These are phyloP conservation scores for Xestia rhomboidea DNA, from an alignment of 2,888 invertebrate genomes.

Conservation along the genomic window DNA sequence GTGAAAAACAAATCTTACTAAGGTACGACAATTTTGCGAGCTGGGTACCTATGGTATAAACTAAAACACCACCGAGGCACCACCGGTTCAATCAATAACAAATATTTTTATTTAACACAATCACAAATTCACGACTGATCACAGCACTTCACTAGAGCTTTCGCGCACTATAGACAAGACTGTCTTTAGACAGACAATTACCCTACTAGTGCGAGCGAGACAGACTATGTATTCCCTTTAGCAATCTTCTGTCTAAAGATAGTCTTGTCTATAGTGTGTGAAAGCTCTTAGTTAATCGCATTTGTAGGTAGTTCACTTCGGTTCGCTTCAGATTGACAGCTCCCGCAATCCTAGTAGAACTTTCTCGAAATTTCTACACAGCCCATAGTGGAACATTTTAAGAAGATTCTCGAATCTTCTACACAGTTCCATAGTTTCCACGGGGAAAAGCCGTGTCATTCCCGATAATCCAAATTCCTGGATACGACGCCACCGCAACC, in stretches of 20 bases:
- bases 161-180: too few species aligned
- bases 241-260: too few species aligned
- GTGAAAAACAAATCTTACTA: not conserved
- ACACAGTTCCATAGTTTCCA: not conserved
- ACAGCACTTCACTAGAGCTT: too few species aligned
- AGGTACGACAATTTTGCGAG: not conserved
- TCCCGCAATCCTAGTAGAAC: not conserved
- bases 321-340: not conserved
- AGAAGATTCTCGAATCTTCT: not conserved
- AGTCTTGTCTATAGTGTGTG: too few species aligned
- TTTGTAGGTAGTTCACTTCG: not conserved
- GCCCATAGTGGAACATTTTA: not conserved
- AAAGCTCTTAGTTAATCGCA: not conserved
- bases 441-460: not conserved
- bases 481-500: not conserved
- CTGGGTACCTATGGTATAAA: not conserved
- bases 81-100: not conserved
- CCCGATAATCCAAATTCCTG: not conserved
- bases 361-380: not conserved
- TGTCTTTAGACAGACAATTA: too few species aligned
- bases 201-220: too few species aligned
- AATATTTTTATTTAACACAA: not conserved
- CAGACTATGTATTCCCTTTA: too few species aligned
- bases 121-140: too few species aligned
- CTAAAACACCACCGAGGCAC: not conserved